phyloP scores from a whole-genome alignment of 2,888 invertebrate genomes.

The Anthrax anthrax region DNA sequence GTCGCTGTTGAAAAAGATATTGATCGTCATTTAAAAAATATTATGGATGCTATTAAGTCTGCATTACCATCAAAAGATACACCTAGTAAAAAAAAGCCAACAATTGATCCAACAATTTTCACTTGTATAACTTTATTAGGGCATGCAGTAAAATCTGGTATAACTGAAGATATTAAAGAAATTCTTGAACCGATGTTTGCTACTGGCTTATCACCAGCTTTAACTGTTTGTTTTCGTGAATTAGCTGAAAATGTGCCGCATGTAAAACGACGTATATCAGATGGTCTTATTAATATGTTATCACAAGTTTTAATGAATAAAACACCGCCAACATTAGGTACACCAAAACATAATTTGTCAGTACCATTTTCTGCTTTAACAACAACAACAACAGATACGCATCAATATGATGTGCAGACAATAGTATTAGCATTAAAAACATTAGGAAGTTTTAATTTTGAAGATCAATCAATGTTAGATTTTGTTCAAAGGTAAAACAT shows the following conservation, averaged over 20 bases:
- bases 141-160: conserved; percentile 67
- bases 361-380: conserved; percentile 30
- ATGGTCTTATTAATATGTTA: conserved; percentile 81
- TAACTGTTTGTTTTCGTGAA: conserved; percentile 84
- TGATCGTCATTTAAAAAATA: conserved; percentile 60
- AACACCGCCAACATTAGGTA: conserved; percentile 57
- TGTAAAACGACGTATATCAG: conserved; percentile 79
- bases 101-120: conserved; percentile 79
- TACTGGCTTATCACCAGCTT: conserved; percentile 76
- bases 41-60: conserved; percentile 70
- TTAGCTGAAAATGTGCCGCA: conserved; percentile 76
- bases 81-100: conserved; percentile 56
- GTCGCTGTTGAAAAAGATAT: conserved; percentile 77
- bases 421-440: conserved; percentile 87
- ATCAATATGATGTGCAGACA: conserved; percentile 57
- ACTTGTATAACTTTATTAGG: conserved; percentile 85
- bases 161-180: conserved; percentile 63
- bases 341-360: conserved; percentile 44
- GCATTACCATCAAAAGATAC: conserved; percentile 65
- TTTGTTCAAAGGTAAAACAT: conserved; percentile 54
- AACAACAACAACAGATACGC: conserved; percentile 23
- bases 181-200: conserved; percentile 84
- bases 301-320: conserved; percentile 83
- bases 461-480: conserved; percentile 78
- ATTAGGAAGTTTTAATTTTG: conserved; percentile 80